phyloP scores from a whole-genome alignment of 2,888 invertebrate species.

The Atrina japonica region DNA sequence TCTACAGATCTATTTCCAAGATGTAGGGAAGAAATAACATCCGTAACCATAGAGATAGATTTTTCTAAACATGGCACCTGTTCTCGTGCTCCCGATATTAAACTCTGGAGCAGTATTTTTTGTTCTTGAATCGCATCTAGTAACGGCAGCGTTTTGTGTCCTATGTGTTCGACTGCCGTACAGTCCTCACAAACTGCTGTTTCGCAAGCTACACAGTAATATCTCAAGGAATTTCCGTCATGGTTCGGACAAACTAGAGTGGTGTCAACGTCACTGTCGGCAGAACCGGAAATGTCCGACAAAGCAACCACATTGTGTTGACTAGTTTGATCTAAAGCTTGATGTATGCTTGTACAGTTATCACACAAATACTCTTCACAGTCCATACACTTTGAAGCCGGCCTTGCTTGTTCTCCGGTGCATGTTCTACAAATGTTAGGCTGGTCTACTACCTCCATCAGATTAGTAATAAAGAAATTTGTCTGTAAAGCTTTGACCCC shows the following conservation, averaged over 20 bases:
- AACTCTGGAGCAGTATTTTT: constrained; percentile 67
- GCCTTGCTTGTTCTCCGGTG: constrained; percentile 62
- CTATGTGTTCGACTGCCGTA: constrained; percentile 81
- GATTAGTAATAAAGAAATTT: constrained; percentile 81
- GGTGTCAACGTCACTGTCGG: constrained; percentile 61
- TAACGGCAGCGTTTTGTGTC: constrained; percentile 80
- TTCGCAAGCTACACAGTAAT: constrained; percentile 82
- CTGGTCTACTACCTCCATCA: constrained; percentile 80
- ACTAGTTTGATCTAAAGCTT: constrained; percentile 60
- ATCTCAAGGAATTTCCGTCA: constrained; percentile 77
- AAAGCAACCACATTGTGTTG: constrained; percentile 70
- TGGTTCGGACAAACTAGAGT: constrained; percentile 79
- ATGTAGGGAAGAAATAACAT: constrained; percentile 68
- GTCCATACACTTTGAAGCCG: constrained; percentile 75
- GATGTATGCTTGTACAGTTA: constrained; percentile 69
- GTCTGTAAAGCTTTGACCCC: constrained; percentile 81
- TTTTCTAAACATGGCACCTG: constrained; percentile 77
- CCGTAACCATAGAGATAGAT: constrained; percentile 74
- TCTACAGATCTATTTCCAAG: constrained; percentile 67
- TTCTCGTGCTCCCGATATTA: constrained; percentile 76
- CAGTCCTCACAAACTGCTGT: constrained; percentile 82
- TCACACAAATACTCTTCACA: constrained; percentile 78
- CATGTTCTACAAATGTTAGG: constrained; percentile 71
- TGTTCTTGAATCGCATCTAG: constrained; percentile 81
- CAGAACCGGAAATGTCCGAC: constrained; percentile 68